A percentile compares a stretch with the other conserved stretches of the same genome.
Conservation (phyloP, 2,888 invertebrate genomes). For the Drosophila monieri region DNA sequence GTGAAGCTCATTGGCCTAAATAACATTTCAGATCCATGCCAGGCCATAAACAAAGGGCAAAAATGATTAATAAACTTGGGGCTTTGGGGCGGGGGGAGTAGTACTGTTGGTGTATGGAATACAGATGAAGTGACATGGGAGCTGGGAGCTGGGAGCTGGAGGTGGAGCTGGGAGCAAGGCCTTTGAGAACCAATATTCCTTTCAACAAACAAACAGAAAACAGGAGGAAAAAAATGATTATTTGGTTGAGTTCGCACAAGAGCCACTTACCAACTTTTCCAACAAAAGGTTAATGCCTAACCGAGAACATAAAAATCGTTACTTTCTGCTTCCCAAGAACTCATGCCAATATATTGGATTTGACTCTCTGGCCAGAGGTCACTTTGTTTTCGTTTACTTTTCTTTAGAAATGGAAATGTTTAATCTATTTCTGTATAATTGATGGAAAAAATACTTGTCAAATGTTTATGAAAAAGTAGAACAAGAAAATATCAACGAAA, state of each 20-base stretch:
- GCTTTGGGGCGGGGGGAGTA: background rate
- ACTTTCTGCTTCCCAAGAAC: constrained; percentile 19
- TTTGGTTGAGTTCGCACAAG: constrained; percentile 20
- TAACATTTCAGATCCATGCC: constrained; percentile 16
- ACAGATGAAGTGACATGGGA: constrained; percentile 43
- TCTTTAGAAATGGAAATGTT: background rate
- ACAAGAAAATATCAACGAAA: background rate
- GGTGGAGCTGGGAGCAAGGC: constrained; percentile 14
- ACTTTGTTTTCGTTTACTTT: background rate
- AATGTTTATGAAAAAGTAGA: constrained; percentile 1
- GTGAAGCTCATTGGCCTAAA: constrained; percentile 60
- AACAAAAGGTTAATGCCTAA: constrained; percentile 10
- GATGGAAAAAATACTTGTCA: background rate
- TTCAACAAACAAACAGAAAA: constrained; percentile 23
- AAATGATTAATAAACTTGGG: constrained; percentile 43
- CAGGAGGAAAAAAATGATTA: background rate
- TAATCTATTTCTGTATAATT: background rate
- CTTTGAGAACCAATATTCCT: constrained; percentile 34
- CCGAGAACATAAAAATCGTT: constrained; percentile 5
- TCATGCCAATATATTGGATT: background rate
- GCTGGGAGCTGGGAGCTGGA: constrained; percentile 1
- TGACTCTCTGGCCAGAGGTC: background rate
- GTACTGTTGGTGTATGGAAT: constrained; percentile 22
- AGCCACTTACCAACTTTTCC: constrained; percentile 19
- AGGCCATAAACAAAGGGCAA: constrained; percentile 31